Conservation (phyloP, 2,888 invertebrate species). For the Eupithecia vulgata region DNA sequence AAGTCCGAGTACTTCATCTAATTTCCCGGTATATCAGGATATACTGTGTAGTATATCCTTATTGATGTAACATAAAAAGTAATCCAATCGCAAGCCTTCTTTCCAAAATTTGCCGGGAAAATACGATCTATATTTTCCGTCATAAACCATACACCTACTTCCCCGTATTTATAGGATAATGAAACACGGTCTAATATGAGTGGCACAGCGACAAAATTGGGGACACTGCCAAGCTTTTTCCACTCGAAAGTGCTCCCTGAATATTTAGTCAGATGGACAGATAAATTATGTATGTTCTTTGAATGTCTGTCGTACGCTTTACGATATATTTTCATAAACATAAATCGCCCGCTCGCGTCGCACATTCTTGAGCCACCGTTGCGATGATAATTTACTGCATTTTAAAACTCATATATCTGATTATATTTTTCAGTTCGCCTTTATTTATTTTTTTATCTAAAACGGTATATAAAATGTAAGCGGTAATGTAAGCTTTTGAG, state of each 20-base stretch:
- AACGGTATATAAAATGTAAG: background rate
- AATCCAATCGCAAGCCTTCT: constrained; percentile 34
- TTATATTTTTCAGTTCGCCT: constrained; percentile 6
- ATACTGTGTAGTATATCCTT: too few species aligned
- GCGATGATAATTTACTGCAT: constrained; percentile 22
- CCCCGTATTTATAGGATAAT: constrained; percentile 40
- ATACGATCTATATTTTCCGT: constrained; percentile 34
- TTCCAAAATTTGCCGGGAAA: constrained; percentile 31
- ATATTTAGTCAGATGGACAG: constrained; percentile 51
- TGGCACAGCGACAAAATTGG: constrained; percentile 44
- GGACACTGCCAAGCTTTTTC: constrained; percentile 48
- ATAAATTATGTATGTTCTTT: constrained; percentile 54
- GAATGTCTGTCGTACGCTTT: constrained; percentile 45
- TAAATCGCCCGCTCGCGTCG: constrained; percentile 30
- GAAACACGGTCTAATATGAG: constrained; percentile 43
- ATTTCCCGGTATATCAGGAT: constrained; percentile 20
- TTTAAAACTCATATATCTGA: constrained; percentile 17
- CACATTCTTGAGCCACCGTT: constrained; percentile 15
- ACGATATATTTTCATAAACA: constrained; percentile 46
- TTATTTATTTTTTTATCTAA: background rate
- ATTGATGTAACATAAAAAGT: constrained; percentile 34
- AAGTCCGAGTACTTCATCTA: constrained; percentile 17
- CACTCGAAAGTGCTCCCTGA: constrained; percentile 48
- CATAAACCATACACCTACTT: constrained; percentile 40
- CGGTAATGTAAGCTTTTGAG: background rate